Evolutionary conservation across 2,113 vertebrate genomes (phyloP), one percentile per base, ranked within the genome.

Genomic region (Spheniscus mendiculus): DNA sequence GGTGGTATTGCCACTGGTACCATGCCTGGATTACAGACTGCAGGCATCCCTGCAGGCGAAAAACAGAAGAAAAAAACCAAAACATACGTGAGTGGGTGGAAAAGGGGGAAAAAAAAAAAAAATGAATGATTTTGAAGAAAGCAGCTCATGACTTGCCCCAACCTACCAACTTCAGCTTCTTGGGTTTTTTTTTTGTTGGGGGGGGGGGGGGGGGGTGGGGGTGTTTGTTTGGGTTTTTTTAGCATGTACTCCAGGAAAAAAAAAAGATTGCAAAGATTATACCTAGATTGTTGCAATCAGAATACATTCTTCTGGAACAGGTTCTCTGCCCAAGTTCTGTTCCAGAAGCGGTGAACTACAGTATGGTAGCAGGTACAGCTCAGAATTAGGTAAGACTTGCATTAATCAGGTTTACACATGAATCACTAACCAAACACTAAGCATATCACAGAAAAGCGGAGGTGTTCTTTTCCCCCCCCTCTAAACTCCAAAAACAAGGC

Each of bases 21-120:
- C 98, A 99, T 98, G 70, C 99, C 99, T 12, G 99, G 99, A 96
- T 99, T 99, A 88, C 99, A 99, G 44, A 99, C 99, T 1, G 99
- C 96, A 15, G 99, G 99, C 96, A 99, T 98, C 22, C 99, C 99
- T 99, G 89, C 25, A 83, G 76, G 50, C 40, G 55, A 70, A 78
- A 90, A 93, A 26, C 10, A 97, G 20, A 91, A 69, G 5, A 38
- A 52, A 56, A 83, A 56, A 87, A 61, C 7, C 11, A 74, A 66
- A 55, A 53, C 9, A 59, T 26, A 55, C 20, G 45, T 93, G 29
- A 92, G 36, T 14, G 55, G 7, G 17, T 18, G 30, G 14, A 15
- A 42, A 42, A 15, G 15, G 15, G 5, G 4, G 29, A 38, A 38
- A 38, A 38, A 38, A 38, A 38, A 38, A 15, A 42, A 42, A 42